phyloP scores from a whole-genome alignment of 2,113 vertebrate species.

The Andinoacara biseriatus region DNA sequence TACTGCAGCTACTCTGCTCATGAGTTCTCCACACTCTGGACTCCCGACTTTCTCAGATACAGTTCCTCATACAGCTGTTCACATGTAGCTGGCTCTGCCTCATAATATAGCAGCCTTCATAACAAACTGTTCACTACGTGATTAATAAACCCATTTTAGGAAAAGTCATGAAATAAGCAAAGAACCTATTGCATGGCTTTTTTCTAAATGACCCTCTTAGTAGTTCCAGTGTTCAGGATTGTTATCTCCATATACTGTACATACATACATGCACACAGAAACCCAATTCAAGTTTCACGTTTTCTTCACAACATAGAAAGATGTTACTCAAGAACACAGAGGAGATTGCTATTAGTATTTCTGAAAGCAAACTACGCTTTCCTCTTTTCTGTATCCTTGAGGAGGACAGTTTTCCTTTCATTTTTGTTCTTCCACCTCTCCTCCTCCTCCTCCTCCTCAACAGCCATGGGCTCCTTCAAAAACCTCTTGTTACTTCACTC shows the following conservation, averaged over 20 bases:
- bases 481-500: slow-evolving; percentile 38
- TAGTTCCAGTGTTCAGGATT: background rate
- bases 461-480: slow-evolving; percentile 34
- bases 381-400: slow-evolving; percentile 31
- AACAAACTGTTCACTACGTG: background rate
- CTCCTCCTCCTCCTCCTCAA: slow-evolving; percentile 13
- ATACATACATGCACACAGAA: background rate
- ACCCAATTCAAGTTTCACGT: background rate
- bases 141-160: background rate
- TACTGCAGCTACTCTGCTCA: background rate
- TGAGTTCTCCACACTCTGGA: background rate
- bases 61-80: background rate
- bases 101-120: background rate
- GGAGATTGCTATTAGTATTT: slow-evolving; percentile 7
- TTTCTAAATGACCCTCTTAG: background rate
- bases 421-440: slow-evolving; percentile 3
- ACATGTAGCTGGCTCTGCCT: background rate
- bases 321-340: background rate
- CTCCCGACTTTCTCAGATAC: background rate
- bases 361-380: slow-evolving; percentile 8
- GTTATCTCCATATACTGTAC: background rate
- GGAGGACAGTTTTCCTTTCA: slow-evolving; percentile 29
- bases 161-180: background rate
- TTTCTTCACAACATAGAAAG: background rate
- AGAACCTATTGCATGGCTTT: background rate